Evolutionary conservation across 2,113 vertebrate genomes (phyloP), one percentile per base, ranked within the genome.

Genomic region (Herpailurus yagouaroundi): DNA sequence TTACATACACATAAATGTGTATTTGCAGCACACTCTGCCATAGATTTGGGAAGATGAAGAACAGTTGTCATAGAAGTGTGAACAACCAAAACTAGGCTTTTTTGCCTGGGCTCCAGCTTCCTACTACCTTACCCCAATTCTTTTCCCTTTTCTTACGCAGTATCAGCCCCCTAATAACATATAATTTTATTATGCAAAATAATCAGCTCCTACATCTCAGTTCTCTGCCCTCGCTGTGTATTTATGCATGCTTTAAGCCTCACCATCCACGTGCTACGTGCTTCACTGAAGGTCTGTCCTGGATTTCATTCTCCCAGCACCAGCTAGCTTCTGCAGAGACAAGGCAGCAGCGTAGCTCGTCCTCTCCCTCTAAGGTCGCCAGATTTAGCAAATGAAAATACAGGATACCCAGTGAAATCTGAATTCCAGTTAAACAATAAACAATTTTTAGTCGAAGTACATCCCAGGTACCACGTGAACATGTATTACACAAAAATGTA

Each of bases 361-460:
- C 13, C 6, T 79, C 68, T 38, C 38, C 64, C 15, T 80, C 7
- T 71, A 84, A 41, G 36, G 38, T 80, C 79, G 38, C 50, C 63
- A 80, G 55, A 83, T 29, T 90, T 55, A 95, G 38, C 80, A 84
- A 95, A 36, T 38, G 68, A 77, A 94, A 93, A 60, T 33, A 81
- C 3, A 94, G 38, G 41, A 50, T 7, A 1, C 29, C 38, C n/a
- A 60, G 3, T 60, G 73, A 92, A 83, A 84, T 64, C 64, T 87
- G 48, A 96, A 94, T 89, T 89, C 95, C 80, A 94, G 41, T 66
- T 93, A 91, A 91, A 63, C 13, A 92, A 25, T 33, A 64, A 74
- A 33, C 68, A 25, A 7, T 52, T 69, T 92, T 91, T 81, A 90
- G 12, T 71, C 48, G 60, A 48, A 89, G 21, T 82, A 83, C n/a